Percentiles rank a stretch among this genome's conserved stretches.
Evolutionary conservation across 1,140 invertebrate genomes (phyloP).

Genomic region (Drosophila tropicalis): DNA sequence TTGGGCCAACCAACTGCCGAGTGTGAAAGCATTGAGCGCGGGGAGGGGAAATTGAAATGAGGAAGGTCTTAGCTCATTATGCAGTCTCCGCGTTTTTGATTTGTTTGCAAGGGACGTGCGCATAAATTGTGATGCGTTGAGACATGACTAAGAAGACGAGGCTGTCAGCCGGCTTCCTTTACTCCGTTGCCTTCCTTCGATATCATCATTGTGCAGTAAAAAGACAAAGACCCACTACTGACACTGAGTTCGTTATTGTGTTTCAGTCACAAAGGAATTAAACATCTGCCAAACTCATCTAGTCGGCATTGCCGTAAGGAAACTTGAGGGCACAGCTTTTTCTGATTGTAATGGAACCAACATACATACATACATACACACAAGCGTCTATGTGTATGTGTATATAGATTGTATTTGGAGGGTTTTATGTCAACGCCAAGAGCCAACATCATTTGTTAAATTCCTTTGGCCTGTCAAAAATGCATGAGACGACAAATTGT

Average conservation of each 20-base stretch:
- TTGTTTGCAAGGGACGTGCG: constrained; percentile 69
- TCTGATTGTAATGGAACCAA: not conserved
- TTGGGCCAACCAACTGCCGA: constrained; percentile 34
- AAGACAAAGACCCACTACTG: constrained; percentile 63
- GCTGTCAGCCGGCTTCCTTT: constrained; percentile 2
- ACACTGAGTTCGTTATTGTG: constrained; percentile 67
- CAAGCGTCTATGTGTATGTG: not conserved
- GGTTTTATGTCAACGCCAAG: constrained; percentile 12
- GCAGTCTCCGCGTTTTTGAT: constrained; percentile 73
- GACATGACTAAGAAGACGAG: constrained; percentile 10
- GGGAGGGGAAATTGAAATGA: constrained; percentile 25
- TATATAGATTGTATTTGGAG: not conserved
- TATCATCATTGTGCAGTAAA: constrained; percentile 62
- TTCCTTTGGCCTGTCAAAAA: constrained; percentile 30
- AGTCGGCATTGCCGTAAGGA: constrained; percentile 7
- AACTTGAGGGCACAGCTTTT: constrained; percentile 3
- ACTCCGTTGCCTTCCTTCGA: not conserved
- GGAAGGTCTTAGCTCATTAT: constrained; percentile 67
- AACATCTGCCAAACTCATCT: constrained; percentile 64
- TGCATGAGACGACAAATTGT: constrained; percentile 68
- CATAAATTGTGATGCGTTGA: constrained; percentile 69
- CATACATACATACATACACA: not conserved
- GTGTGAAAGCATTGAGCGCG: not conserved
- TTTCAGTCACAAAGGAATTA: constrained; percentile 74
- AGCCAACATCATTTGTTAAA: constrained; percentile 45